Evolutionary conservation across 2,113 vertebrate genomes (phyloP), one percentile per base, ranked within the genome.

Genomic region (Hippoglossus stenolepis): DNA sequence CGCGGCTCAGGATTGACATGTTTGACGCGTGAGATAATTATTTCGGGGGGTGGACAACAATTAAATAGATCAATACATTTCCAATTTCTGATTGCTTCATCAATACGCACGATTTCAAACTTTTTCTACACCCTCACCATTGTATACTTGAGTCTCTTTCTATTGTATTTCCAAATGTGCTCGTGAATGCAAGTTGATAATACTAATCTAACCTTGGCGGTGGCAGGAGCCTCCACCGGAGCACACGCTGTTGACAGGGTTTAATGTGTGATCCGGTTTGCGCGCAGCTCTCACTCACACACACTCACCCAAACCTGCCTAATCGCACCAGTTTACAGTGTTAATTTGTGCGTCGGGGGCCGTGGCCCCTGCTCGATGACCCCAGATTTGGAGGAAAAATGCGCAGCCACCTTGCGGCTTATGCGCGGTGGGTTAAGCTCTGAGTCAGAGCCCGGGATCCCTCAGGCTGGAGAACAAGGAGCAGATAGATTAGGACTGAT

Each of bases 401-500:
- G 85, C 79, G 77, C 88, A 90, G 73, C 83, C 82, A 91, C 90
- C 84, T 89, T 90, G 85, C 80, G 87, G 87, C 60, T 87, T 68
- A 68, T 64, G 77, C 89, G 84, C 70, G 85, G 84, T 73, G 75
- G 85, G 85, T 90, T 88, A 85, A 90, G 58, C 82, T 85, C 21
- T 82, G 85, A 85, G 81, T 89, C 86, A 90, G 87, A 86, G 80
- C 79, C 70, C 11, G 66, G 84, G 85, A 61, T 80, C 77, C 81
- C 85, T 78, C 80, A 68, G 81, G 83, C 86, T 73, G 84, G 51
- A 72, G 90, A 89, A 88, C 89, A 89, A 90, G 89, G 84, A 91
- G 84, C 86, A 87, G 87, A 93, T 90, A 89, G 91, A 93, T 93
- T 21, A 92, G 83, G 70, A 24, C 85, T 80, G 89, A 88, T 90